These are phyloP conservation scores for Prosopocoilus inquinatus DNA, from an alignment of 2,888 invertebrate species.

Conservation along the genomic window DNA sequence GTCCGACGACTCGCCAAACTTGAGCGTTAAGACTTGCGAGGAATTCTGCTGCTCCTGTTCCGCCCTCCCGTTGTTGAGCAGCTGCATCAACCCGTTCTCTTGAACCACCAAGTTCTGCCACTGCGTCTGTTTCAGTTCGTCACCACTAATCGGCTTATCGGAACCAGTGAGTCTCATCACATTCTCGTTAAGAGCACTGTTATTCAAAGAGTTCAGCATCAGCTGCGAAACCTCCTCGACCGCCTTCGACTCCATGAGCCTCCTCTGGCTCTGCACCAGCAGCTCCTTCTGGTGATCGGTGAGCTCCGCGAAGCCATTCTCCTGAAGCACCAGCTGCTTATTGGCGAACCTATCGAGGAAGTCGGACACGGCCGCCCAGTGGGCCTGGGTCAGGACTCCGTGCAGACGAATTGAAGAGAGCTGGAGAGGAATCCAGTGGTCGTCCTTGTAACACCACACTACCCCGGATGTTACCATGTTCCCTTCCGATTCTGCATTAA, in stretches of 20 bases:
- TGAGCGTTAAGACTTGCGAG: conserved; percentile 28
- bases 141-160: conserved; percentile 19
- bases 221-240: conserved; percentile 16
- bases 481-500: background rate
- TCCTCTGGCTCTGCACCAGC: conserved; percentile 35
- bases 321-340: conserved; percentile 61
- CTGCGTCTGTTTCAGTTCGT: conserved; percentile 16
- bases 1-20: conserved; percentile 21
- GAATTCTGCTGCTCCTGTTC: conserved; percentile 18
- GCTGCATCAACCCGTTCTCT: conserved; percentile 30
- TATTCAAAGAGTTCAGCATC: conserved; percentile 16
- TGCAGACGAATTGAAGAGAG: conserved; percentile 66
- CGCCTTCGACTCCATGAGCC: conserved; percentile 4
- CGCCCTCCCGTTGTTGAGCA: conserved; percentile 29
- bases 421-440: conserved; percentile 66
- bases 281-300: conserved; percentile 47
- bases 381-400: conserved; percentile 64
- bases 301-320: conserved; percentile 48
- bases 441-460: conserved; percentile 68
- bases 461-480: conserved; percentile 64
- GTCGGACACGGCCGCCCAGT: conserved; percentile 64
- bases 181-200: conserved; percentile 26
- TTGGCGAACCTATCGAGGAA: conserved; percentile 65
- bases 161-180: conserved; percentile 38
- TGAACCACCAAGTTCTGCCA: conserved; percentile 33